These are phyloP conservation scores for Coranthus polyacanthus DNA, from an alignment of 2,797 vertebrate species.

Conservation along the genomic window DNA sequence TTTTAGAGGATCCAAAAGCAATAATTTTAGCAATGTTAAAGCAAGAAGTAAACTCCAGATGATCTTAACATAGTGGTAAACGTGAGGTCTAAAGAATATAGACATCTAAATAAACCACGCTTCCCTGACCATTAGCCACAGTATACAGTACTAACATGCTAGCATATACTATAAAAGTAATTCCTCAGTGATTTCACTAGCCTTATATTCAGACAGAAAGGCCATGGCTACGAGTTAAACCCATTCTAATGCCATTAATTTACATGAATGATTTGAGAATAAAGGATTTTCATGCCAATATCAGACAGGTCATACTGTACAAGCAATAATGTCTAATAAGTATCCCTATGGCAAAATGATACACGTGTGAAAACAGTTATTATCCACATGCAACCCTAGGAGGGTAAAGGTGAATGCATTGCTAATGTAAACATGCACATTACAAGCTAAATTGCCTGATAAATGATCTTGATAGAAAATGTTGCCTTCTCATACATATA, in stretches of 20 bases:
- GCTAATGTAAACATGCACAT: no score
- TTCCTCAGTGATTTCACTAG: neutral
- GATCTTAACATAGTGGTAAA: neutral
- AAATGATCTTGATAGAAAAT: no score
- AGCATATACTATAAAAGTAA: neutral
- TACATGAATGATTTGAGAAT: neutral
- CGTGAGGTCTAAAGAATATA: neutral
- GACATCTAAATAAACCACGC: neutral
- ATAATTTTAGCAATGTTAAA: neutral
- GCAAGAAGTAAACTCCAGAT: constrained; percentile 4
- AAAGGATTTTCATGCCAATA: neutral
- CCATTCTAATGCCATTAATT: no score
- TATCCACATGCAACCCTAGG: neutral
- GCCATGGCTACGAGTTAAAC: no score
- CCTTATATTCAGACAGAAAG: neutral
- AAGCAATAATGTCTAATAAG: neutral
- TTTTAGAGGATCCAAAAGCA: no score
- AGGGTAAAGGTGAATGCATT: neutral
- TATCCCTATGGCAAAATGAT: neutral
- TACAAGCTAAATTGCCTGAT: no score
- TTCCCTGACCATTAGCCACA: neutral
- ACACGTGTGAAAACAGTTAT: neutral
- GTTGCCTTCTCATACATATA: no score
- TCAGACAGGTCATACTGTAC: neutral
- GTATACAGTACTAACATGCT: neutral